Evolutionary conservation across 1,140 invertebrate species (phyloP).

Genomic region (Pseudobourletiella spinata): DNA sequence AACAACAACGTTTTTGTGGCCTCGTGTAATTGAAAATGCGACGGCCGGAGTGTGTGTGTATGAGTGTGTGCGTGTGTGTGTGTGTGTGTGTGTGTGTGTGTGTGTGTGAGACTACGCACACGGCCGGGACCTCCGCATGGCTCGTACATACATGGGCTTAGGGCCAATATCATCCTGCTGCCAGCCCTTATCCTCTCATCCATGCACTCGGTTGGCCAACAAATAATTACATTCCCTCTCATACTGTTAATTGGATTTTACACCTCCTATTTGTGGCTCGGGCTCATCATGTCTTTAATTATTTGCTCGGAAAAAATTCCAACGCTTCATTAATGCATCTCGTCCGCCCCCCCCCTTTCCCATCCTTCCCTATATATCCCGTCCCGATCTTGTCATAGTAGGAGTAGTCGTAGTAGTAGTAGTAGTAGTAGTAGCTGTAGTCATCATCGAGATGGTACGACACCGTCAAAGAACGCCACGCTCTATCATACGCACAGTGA

Average conservation of each 20-base stretch:
- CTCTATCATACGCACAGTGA: too few relatives aligned
- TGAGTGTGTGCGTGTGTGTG: too few relatives aligned
- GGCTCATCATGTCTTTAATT: conserved; percentile 30
- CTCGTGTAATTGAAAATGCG: conserved; percentile 31
- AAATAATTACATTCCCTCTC: conserved; percentile 33
- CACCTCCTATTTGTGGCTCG: conserved; percentile 30
- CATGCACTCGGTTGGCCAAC: conserved; percentile 14
- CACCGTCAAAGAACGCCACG: too few relatives aligned
- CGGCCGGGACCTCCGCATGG: not conserved
- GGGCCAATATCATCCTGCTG: not conserved
- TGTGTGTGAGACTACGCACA: too few relatives aligned
- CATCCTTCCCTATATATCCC: not conserved
- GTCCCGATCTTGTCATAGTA: not conserved
- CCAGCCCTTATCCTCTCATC: not conserved
- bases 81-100: too few relatives aligned
- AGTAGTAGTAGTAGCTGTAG: too few relatives aligned
- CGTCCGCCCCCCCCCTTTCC: not conserved
- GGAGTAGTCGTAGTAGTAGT: too few relatives aligned
- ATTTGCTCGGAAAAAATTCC: conserved; percentile 21
- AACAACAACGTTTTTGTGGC: conserved; percentile 34
- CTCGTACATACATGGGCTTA: not conserved
- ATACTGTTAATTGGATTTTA: conserved; percentile 32
- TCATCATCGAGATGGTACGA: too few relatives aligned
- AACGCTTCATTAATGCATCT: conserved; percentile 23
- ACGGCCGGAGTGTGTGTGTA: too few relatives aligned